phyloP scores from a whole-genome alignment of 2,888 invertebrate species.

The Campopleginae sp. region DNA sequence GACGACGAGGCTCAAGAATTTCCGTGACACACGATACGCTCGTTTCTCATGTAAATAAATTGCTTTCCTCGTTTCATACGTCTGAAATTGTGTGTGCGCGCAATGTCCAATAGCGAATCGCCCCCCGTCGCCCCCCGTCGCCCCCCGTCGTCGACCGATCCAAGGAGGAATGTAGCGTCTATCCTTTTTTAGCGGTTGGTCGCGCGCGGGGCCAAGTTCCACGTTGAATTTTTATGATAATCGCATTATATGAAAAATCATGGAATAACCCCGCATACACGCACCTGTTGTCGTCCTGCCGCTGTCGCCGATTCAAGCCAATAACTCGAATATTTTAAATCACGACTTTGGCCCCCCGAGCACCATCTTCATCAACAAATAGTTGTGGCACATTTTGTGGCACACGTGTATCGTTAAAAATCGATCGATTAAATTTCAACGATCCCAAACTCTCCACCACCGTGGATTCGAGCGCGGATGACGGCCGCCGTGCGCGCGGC shows the following conservation, averaged over 20 bases:
- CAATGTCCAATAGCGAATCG: too few species aligned
- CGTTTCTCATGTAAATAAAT: slow-evolving; percentile 62
- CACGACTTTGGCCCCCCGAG: too few species aligned
- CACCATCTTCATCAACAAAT: too few species aligned
- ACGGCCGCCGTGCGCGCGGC: slow-evolving; percentile 31
- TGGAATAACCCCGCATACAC: neutral
- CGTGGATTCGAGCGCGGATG: slow-evolving; percentile 23
- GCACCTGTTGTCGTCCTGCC: neutral
- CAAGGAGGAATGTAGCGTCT: neutral
- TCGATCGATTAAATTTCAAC: slow-evolving; percentile 52
- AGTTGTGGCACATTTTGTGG: too few species aligned
- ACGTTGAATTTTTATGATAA: neutral
- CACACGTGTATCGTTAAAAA: slow-evolving; percentile 46
- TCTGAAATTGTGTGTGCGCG: too few species aligned
- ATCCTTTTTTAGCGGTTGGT: neutral
- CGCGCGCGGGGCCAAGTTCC: neutral
- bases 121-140: too few species aligned
- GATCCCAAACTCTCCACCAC: slow-evolving; percentile 48
- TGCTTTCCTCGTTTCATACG: slow-evolving; percentile 65
- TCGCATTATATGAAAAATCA: neutral
- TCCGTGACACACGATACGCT: slow-evolving; percentile 65
- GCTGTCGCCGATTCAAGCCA: too few species aligned
- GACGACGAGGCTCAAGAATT: neutral
- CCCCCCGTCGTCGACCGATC: too few species aligned
- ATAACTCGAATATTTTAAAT: too few species aligned